phyloP scores from a whole-genome alignment of 2,113 vertebrate species.

The Sclerurus mexicanus region DNA sequence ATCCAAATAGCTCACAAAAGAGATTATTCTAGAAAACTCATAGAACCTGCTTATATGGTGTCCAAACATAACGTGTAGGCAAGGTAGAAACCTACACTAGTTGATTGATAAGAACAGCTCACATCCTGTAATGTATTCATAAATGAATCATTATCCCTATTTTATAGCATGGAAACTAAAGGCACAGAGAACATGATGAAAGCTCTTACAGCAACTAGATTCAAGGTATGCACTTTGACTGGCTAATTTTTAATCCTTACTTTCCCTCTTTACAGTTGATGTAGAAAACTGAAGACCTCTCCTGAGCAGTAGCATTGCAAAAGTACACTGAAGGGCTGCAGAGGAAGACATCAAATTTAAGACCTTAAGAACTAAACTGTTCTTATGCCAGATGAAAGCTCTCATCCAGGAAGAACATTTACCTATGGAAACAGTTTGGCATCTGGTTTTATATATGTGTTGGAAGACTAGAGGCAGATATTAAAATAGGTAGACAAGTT shows the following conservation, averaged over 20 bases:
- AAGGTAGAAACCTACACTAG: not conserved
- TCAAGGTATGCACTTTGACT: not conserved
- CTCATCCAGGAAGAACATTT: not conserved
- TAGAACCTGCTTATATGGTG: not conserved
- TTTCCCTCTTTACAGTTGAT: not conserved
- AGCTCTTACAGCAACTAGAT: not conserved
- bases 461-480: not conserved
- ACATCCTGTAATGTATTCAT: not conserved
- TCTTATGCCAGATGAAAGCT: not conserved
- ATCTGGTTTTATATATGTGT: not conserved
- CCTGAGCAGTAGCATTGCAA: not conserved
- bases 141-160: not conserved
- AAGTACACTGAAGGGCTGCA: not conserved
- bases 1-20: not conserved
- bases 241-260: not conserved
- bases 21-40: not conserved
- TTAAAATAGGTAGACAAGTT: not conserved
- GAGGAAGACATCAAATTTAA: not conserved
- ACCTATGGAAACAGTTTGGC: rapidly evolving
- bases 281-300: not conserved
- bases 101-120: not conserved
- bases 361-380: not conserved
- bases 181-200: not conserved
- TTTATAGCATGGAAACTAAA: not conserved
- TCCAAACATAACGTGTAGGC: not conserved